Evolutionary conservation across 1,140 invertebrate species (phyloP), one percentile per base, ranked within the genome.

Genomic region (Lordiphosa clarofinis): DNA sequence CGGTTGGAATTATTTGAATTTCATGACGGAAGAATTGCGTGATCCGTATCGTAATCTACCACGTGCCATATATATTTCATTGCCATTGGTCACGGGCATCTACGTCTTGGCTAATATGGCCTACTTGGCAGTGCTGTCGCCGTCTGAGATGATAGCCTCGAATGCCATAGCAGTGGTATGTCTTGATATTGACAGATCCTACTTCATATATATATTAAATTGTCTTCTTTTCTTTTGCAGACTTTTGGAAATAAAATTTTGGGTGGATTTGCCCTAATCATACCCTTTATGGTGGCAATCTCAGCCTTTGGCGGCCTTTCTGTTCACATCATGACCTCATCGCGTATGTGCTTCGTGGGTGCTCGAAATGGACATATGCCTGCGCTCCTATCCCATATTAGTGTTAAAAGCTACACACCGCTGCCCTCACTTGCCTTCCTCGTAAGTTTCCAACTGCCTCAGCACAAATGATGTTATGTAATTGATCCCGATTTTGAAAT

Each of bases 31-130:
- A 90, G 98, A 99, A 89, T 88, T 99, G 0, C 93, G 95, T 87
- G 94, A 99, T 90, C 98, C 98, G 3, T 97, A 96, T 89, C 94
- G 94, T 92, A 99, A 99, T 91, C 90, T 99, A 33, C 98, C 98
- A 3, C 92, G 94, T 44, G 97, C 98, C 6, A 99, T 99, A 87
- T 96, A 95, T 86, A 95, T 99, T 56, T 98, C 97, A 1, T 90
- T 98, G 59, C 96, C 96, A 2, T 71, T 98, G 46, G 97, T 98
- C 0, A 99, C 97, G 0, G 87, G 93, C 2, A 95, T 99, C 59
- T 99, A 99, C 90, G 93, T 98, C 9, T 89, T 99, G 42, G 95
- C 97, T 0, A 99, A 99, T 89, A 90, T 99, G 46, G 95, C 98
- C 0, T 99, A 99, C 89, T 93, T 99, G 70, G 95, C 97, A 2